Evolutionary conservation across 2,888 invertebrate species (phyloP), one percentile per base, ranked within the genome.

Genomic region (Limenitis camilla): DNA sequence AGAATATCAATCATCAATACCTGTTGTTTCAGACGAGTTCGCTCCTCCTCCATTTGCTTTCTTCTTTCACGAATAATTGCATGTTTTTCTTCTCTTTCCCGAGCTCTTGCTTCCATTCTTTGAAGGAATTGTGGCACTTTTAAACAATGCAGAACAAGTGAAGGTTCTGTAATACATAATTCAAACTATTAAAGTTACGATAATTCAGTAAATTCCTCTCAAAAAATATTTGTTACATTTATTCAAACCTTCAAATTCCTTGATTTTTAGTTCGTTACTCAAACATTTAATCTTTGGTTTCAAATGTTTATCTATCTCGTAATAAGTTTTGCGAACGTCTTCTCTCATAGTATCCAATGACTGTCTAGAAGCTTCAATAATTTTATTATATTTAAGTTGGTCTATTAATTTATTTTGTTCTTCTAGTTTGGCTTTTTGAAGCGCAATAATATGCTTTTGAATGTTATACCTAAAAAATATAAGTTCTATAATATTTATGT

Each of bases 361-460:
- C 53, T 91, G 88, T 45, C 88, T 87, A 0, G 92, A 88, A 52
- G 92, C 92, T 59, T 92, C 90, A 40, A 91, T 80, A 29, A 94
- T 88, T 74, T 91, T 92, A 52, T 92, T 91, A 47, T 93, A 78
- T 68, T 92, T 92, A 0, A 94, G 75, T 67, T 93, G 91, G 70
- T 93, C 91, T 52, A 94, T 94, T n/a, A 92, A 69, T 64, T 90
- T 89, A 61, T 91, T 91, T 72, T 94, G 93, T 54, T 93, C 90
- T 53, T 91, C 90, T 53, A 94, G 71, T 76, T 93, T 93, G 1
- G 89, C 78, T 69, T 90, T 92, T 72, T 94, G 94, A 30, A 91
- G 75, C 30, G 92, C 91, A 53, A 94, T 94, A 40, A 94, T 92
- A 60, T 90, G 90, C 68, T 91, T 92, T 69, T 94, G 94, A 7